Conservation (phyloP, 2,797 vertebrate genomes). For the Chaetophractus vellerosus region DNA sequence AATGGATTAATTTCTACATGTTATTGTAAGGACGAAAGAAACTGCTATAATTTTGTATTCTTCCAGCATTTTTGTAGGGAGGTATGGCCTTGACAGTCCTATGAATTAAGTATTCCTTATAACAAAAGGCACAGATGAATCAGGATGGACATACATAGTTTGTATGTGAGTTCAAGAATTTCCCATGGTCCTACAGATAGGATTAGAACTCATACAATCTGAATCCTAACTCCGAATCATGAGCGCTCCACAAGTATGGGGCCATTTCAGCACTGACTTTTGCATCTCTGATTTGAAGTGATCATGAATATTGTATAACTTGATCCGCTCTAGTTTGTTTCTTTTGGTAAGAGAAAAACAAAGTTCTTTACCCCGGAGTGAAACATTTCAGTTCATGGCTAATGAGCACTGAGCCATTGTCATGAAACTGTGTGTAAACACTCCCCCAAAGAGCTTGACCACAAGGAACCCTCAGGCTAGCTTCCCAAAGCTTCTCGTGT, state of each 20-base stretch:
- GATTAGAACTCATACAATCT: not conserved
- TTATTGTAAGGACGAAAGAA: not conserved
- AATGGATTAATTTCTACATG: not conserved
- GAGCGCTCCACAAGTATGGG: not conserved
- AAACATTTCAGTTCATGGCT: not conserved
- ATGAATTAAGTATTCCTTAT: not conserved
- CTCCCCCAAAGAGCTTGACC: not conserved
- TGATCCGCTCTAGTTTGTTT: not conserved
- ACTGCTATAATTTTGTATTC: not conserved
- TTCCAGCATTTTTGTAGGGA: not conserved
- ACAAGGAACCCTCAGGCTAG: not conserved
- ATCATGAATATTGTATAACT: not conserved
- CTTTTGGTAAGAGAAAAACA: not conserved
- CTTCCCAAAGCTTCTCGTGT: not conserved
- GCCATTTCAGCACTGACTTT: not conserved
- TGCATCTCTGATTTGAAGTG: not conserved
- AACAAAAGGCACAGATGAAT: not conserved
- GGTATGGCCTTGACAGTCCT: not conserved
- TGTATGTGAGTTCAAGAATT: slow-evolving; percentile 8
- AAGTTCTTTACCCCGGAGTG: not conserved
- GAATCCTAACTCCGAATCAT: slow-evolving; percentile 8
- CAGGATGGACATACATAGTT: not conserved
- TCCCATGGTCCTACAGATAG: not conserved
- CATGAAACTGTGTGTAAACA: slow-evolving; percentile 8
- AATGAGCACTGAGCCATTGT: not conserved